Conservation (phyloP, 2,888 invertebrate genomes). For the Meteorus colon region DNA sequence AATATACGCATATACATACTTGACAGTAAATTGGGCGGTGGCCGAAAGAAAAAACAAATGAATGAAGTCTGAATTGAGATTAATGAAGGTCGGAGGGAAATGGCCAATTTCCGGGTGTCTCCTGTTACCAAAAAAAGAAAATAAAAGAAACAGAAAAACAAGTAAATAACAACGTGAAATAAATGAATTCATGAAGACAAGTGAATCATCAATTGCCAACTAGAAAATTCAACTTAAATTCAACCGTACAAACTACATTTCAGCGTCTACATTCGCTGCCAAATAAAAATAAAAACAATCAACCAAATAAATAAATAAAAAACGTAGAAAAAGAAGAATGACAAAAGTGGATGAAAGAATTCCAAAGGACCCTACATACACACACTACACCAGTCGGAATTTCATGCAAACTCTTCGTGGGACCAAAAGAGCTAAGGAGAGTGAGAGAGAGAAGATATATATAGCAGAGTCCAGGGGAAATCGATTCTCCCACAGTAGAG, state of each 20-base stretch:
- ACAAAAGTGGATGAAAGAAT: conserved; percentile 49
- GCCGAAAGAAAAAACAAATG: background rate
- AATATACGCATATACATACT: background rate
- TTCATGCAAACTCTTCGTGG: conserved; percentile 54
- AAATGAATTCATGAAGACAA: background rate
- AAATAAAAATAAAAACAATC: conserved; percentile 9
- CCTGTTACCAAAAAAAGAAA: background rate
- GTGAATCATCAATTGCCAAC: background rate
- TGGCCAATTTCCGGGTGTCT: conserved; percentile 21
- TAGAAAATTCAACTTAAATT: background rate
- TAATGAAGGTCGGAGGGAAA: conserved; percentile 33
- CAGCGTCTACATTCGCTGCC: conserved; percentile 26
- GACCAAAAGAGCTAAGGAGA: conserved; percentile 46
- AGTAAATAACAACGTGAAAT: background rate
- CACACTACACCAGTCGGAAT: conserved; percentile 41
- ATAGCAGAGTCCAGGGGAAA: conserved; percentile 47
- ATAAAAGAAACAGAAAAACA: background rate
- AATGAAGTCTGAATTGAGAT: conserved; percentile 30
- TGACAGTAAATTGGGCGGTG: background rate
- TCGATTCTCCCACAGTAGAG: conserved; percentile 51
- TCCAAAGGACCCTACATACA: conserved; percentile 26
- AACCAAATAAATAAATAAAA: conserved; percentile 25
- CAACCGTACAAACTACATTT: background rate
- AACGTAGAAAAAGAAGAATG: conserved; percentile 42
- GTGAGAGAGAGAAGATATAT: conserved; percentile 1